phyloP scores from a whole-genome alignment of 2,797 vertebrate species.

The Strix occidentalis region DNA sequence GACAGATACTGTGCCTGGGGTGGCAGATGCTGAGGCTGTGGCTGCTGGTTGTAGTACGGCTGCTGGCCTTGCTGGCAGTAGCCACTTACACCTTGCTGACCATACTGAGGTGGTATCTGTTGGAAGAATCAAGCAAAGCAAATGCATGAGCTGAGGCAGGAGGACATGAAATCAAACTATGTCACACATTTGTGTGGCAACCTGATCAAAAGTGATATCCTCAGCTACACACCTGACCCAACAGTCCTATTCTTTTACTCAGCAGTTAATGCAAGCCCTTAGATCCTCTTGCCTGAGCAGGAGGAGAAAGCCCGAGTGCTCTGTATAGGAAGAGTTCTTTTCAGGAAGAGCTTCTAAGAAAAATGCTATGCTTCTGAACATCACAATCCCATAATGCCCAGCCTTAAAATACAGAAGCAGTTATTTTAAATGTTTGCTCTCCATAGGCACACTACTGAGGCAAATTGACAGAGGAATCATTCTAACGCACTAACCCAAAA shows the following conservation, averaged over 20 bases:
- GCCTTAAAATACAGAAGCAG: neutral
- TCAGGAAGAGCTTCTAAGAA: neutral
- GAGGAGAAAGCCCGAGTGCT: neutral
- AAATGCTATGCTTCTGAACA: neutral
- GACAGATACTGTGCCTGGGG: conserved; percentile 88
- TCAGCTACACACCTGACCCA: neutral
- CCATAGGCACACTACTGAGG: neutral
- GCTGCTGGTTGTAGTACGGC: conserved; percentile 91
- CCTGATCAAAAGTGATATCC: neutral
- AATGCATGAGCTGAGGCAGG: conserved; percentile 12
- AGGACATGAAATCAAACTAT: neutral
- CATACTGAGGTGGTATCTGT: conserved; percentile 90
- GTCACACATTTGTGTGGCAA: neutral
- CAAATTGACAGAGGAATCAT: neutral
- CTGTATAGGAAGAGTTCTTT: neutral
- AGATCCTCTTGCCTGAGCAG: neutral
- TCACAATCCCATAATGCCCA: neutral
- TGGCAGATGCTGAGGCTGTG: conserved; percentile 86
- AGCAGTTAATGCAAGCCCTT: neutral
- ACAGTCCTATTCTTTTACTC: neutral
- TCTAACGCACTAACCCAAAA: neutral
- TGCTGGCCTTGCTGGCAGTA: conserved; percentile 91
- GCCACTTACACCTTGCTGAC: conserved; percentile 84
- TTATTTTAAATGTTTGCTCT: neutral
- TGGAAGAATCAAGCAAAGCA: conserved; percentile 68